Conservation (phyloP, 2,888 invertebrate genomes). For the Ophioninae sp. region DNA sequence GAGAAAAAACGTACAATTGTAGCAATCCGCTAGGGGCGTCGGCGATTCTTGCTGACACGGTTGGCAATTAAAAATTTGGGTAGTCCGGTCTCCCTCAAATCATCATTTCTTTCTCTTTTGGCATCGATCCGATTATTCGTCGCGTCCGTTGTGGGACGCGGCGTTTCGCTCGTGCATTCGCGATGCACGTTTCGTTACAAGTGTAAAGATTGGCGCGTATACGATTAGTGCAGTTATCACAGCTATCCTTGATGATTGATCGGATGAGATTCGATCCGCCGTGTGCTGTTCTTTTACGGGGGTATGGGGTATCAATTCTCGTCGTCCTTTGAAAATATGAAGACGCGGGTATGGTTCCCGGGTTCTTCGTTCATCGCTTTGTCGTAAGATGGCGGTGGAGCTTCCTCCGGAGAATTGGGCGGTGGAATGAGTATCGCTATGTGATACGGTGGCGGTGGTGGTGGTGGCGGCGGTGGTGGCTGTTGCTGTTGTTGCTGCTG, state of each 20-base stretch:
- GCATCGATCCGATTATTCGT: background rate
- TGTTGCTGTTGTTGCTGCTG: conserved; percentile 72
- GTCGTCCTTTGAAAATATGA: conserved; percentile 53
- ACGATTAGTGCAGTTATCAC: conserved; percentile 37
- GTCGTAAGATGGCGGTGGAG: conserved; percentile 89
- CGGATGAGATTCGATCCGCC: conserved; percentile 15
- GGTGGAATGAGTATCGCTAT: conserved; percentile 90
- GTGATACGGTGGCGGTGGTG: conserved; percentile 90
- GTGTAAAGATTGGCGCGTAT: conserved; percentile 28
- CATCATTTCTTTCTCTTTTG: background rate
- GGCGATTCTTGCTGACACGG: background rate
- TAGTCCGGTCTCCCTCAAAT: background rate
- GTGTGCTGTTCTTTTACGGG: background rate
- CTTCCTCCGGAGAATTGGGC: conserved; percentile 81
- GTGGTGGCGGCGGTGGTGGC: conserved; percentile 65
- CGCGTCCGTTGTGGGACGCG: background rate
- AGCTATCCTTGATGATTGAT: conserved; percentile 50
- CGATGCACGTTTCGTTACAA: background rate
- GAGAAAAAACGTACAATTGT: background rate
- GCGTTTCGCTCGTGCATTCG: background rate
- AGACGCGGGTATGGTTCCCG: conserved; percentile 47
- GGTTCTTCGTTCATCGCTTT: conserved; percentile 84
- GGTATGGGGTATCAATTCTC: conserved; percentile 23
- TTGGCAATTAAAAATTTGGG: background rate
- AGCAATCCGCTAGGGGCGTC: conserved; percentile 19